Conservation (phyloP, 1,140 invertebrate species). For the Carcinoscorpius rotundicauda region DNA sequence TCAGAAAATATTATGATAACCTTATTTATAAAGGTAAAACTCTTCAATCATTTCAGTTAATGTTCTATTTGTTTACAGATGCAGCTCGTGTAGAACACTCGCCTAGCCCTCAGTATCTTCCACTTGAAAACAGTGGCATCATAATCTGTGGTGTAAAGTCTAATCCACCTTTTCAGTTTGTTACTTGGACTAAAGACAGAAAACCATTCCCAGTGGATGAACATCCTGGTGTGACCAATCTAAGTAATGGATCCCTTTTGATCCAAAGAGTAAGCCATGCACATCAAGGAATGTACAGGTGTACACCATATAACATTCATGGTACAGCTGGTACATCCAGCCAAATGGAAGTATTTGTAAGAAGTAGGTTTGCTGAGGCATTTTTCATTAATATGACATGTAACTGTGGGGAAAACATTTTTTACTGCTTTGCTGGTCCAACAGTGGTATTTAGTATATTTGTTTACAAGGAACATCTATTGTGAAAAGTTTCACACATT, state of each 20-base stretch:
- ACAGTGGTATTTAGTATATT: too few relatives aligned
- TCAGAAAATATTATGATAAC: too few relatives aligned
- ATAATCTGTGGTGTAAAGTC: slow-evolving; percentile 95
- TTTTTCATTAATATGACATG: too few relatives aligned
- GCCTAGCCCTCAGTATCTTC: slow-evolving; percentile 82
- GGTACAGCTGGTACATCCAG: slow-evolving; percentile 84
- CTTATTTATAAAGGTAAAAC: too few relatives aligned
- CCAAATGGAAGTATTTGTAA: slow-evolving; percentile 84
- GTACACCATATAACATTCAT: slow-evolving; percentile 85
- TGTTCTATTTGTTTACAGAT: slow-evolving; percentile 46
- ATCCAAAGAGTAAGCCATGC: slow-evolving; percentile 48
- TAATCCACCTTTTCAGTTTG: slow-evolving; percentile 85
- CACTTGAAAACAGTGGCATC: slow-evolving; percentile 78
- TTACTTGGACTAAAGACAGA: slow-evolving; percentile 93
- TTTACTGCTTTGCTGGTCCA: too few relatives aligned
- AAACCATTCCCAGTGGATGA: slow-evolving; percentile 79
- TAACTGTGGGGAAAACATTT: too few relatives aligned
- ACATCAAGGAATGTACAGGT: slow-evolving; percentile 70
- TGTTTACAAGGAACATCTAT: too few relatives aligned
- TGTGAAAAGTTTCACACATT: too few relatives aligned
- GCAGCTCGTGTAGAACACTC: slow-evolving; percentile 88
- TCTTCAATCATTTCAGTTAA: too few relatives aligned
- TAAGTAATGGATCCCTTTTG: slow-evolving; percentile 83
- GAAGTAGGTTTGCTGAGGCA: slow-evolving; percentile 35
- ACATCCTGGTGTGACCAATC: slow-evolving; percentile 78